These are phyloP conservation scores for Oxytorus armatus DNA, from an alignment of 2,888 invertebrate species.

Conservation along the genomic window DNA sequence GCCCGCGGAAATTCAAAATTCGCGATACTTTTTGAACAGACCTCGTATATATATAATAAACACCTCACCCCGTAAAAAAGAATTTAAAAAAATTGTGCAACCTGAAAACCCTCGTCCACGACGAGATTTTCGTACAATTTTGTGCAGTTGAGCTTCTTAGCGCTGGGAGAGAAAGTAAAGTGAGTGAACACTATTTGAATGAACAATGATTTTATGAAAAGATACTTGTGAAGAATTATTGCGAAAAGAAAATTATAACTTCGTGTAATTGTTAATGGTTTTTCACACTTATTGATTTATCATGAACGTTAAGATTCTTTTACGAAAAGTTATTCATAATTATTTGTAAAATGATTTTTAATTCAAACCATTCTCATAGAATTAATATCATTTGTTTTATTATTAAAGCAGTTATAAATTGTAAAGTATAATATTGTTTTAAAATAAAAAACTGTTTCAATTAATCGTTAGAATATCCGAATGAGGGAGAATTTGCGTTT, in stretches of 20 bases:
- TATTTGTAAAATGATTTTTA: background rate
- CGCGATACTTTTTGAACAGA: no score
- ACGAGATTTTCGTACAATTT: constrained; percentile 33
- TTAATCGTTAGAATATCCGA: no score
- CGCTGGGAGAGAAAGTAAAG: background rate
- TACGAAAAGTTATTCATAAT: no score
- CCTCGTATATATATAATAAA: background rate
- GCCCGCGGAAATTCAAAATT: no score
- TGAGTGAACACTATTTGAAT: background rate
- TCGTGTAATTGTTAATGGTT: no score
- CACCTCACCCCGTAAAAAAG: background rate
- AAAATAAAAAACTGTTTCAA: no score
- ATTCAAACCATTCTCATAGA: background rate
- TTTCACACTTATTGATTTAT: no score
- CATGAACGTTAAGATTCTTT: no score
- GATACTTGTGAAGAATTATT: no score
- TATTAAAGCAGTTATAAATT: background rate
- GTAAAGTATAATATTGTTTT: background rate
- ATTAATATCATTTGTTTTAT: background rate
- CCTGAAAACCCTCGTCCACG: background rate
- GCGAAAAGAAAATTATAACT: no score
- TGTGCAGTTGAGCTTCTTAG: constrained; percentile 10
- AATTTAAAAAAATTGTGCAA: constrained; percentile 26
- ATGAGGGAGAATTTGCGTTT: background rate
- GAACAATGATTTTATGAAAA: background rate